Conservation (phyloP, 2,888 invertebrate species). For the Tridacna crocea region DNA sequence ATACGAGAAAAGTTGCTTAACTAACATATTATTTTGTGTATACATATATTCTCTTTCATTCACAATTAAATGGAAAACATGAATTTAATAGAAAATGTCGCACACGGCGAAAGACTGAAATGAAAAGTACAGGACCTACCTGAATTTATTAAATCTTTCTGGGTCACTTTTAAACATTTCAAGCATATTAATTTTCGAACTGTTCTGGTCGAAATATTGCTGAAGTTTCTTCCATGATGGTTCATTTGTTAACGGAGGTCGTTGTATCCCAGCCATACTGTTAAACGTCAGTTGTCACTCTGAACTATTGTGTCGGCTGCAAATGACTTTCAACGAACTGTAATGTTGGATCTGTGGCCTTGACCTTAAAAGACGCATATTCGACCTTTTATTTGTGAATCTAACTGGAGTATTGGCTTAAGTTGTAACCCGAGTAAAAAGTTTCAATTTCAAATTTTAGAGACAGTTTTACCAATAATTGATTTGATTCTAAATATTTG, state of each 20-base stretch:
- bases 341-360: conserved; percentile 8
- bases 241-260: conserved; percentile 70
- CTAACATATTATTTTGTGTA: too few relatives aligned
- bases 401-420: not conserved
- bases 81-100: not conserved
- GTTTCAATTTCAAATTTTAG: not conserved
- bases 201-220: conserved; percentile 88
- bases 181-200: conserved; percentile 91
- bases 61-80: not conserved
- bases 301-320: not conserved
- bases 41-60: not conserved
- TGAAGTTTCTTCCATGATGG: conserved; percentile 75
- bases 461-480: too few relatives aligned
- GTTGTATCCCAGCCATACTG: conserved; percentile 65
- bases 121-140: conserved; percentile 86
- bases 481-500: too few relatives aligned
- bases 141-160: conserved; percentile 94
- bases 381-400: not conserved
- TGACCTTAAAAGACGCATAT: conserved; percentile 15
- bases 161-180: conserved; percentile 93
- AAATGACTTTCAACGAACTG: conserved; percentile 17
- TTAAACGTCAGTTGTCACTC: not conserved
- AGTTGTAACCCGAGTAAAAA: not conserved
- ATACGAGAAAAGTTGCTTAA: too few relatives aligned
- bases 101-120: not conserved